These are phyloP conservation scores for Rousettus madagascariensis DNA, from an alignment of 2,797 vertebrate species.

Conservation along the genomic window DNA sequence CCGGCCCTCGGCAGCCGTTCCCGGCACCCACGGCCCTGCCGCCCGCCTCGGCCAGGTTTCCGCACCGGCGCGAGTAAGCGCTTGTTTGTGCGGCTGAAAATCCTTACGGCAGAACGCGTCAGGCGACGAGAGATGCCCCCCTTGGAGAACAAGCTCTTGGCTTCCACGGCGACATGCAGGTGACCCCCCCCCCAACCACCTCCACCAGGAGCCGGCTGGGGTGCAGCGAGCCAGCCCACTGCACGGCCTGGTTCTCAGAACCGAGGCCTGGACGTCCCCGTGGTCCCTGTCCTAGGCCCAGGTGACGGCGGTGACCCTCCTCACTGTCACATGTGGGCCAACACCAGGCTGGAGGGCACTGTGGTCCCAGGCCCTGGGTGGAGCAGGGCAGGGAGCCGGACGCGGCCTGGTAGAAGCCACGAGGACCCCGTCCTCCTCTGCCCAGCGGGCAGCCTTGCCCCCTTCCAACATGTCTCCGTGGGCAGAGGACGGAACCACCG, in stretches of 20 bases:
- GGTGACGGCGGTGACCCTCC: conserved; percentile 11
- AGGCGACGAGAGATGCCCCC: conserved; percentile 77
- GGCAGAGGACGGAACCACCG: neutral
- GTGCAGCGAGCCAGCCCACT: too few species aligned
- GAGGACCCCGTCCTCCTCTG: conserved; percentile 18
- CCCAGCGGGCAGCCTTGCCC: neutral
- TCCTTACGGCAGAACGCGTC: conserved; percentile 19
- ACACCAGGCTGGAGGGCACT: too few species aligned
- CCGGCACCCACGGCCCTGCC: conserved; percentile 29
- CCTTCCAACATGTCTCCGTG: neutral
- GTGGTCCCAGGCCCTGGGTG: too few species aligned
- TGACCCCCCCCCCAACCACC: too few species aligned
- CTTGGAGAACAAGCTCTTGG: conserved; percentile 36
- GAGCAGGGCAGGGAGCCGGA: too few species aligned
- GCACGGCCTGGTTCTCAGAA: neutral
- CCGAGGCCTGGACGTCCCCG: conserved; percentile 70
- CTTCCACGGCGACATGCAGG: too few species aligned
- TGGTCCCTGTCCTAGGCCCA: conserved; percentile 74
- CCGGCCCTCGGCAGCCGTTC: neutral
- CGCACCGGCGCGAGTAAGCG: conserved; percentile 39
- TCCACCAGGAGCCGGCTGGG: too few species aligned
- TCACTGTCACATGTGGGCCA: too few species aligned
- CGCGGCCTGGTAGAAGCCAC: neutral
- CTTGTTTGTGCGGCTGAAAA: conserved; percentile 73
- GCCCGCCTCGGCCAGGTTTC: conserved; percentile 11